Evolutionary conservation across 2,797 vertebrate species (phyloP), one percentile per base, ranked within the genome.

Genomic region (Podargus strigoides): DNA sequence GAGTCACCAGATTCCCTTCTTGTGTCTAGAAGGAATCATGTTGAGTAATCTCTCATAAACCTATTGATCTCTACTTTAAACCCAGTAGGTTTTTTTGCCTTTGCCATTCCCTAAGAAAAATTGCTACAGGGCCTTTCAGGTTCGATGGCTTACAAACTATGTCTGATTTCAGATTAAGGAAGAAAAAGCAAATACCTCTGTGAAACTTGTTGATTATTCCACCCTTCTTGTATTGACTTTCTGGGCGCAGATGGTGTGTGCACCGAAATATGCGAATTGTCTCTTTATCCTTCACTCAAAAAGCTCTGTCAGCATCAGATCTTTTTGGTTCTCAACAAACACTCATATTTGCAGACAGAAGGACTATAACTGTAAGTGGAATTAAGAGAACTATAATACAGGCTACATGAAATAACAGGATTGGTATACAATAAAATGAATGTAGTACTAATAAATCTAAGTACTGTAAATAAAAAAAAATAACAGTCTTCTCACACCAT

Each of bases 161-260:
- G 23, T 27, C 62, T 19, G 30, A 47, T 52, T 88, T 93, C 76
- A 84, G 55, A 88, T 76, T 41, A 95, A 90, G 58, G 19, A 91
- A 84, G 27, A 56, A 85, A 93, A 88, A 52, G 26, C 23, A 90
- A 93, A 93, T 24, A 67, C 20, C 12, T 93, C 53, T 39, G 34
- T 62, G 76, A 92, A 78, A 79, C 18, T 44, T 73, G 52, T 85
- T 78, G 55, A 81, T 63, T 77, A 59, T 84, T 92, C 79, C 50
- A 73, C 62, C 44, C 34, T 86, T 87, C 52, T 68, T 32, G 14
- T 94, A 62, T 85, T 96, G 93, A 93, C 80, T 94, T 95, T 68
- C 79, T 79, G 87, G 81, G 70, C 94, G 80, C 34, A 79, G 49
- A 74, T 39, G 19, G 10, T 70, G 20, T 50, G 22, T 44, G 28